These are phyloP conservation scores for Malacosoma neustria DNA, from an alignment of 2,888 invertebrate genomes.

Conservation along the genomic window DNA sequence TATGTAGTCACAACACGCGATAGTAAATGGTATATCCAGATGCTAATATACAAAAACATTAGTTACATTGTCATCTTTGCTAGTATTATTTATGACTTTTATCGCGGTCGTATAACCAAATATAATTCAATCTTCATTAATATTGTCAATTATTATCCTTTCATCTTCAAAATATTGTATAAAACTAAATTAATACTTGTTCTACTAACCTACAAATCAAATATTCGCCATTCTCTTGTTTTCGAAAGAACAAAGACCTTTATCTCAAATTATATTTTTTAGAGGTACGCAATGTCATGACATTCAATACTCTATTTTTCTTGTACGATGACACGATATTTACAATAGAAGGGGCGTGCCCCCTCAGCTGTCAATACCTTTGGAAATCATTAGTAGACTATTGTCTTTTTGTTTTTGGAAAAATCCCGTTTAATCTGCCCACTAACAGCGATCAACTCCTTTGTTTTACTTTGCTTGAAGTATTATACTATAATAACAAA, in stretches of 20 bases:
- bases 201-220: constrained; percentile 41
- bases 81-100: too few relatives aligned
- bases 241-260: constrained; percentile 25
- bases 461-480: constrained; percentile 15
- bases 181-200: constrained; percentile 10
- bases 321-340: constrained; percentile 19
- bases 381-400: constrained; percentile 26
- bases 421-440: constrained; percentile 31
- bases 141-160: not conserved
- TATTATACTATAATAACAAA: constrained; percentile 5
- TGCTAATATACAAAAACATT: too few relatives aligned
- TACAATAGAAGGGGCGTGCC: constrained; percentile 26
- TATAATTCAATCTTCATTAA: too few relatives aligned
- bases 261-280: constrained; percentile 19
- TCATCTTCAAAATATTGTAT: not conserved
- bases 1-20: constrained; percentile 39
- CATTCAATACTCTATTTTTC: constrained; percentile 14
- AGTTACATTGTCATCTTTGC: too few relatives aligned
- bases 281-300: constrained; percentile 23
- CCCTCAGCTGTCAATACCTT: constrained; percentile 26
- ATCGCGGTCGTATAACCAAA: too few relatives aligned
- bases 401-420: constrained; percentile 36
- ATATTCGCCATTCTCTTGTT: constrained; percentile 36
- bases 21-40: constrained; percentile 5
- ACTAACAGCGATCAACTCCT: constrained; percentile 19